A percentile compares a stretch with the other conserved stretches of the same genome.
Conservation (phyloP, 2,113 vertebrate genomes). For the Melanerpes formicivorus region DNA sequence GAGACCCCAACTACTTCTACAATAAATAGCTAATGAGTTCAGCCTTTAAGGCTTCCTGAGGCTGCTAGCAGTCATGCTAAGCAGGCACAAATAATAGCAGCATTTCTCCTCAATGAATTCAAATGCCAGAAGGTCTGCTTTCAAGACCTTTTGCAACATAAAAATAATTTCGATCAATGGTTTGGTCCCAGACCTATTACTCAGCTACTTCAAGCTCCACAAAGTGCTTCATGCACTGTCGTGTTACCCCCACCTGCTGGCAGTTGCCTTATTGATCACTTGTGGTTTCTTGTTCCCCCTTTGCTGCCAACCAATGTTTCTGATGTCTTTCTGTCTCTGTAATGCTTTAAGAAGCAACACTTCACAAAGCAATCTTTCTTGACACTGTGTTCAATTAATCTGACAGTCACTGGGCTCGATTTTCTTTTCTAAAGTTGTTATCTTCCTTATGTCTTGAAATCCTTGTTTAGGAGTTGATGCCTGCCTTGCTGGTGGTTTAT, state of each 20-base stretch:
- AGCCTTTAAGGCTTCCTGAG: constrained; percentile 47
- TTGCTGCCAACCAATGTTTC: constrained; percentile 49
- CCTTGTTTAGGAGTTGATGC: not conserved
- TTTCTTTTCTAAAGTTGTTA: constrained; percentile 53
- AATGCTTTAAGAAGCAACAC: constrained; percentile 33
- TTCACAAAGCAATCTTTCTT: constrained; percentile 46
- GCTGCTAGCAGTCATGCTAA: constrained; percentile 9
- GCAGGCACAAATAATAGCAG: constrained; percentile 29
- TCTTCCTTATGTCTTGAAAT: constrained; percentile 44
- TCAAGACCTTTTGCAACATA: not conserved
- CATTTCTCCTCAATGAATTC: constrained; percentile 35
- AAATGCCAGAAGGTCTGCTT: constrained; percentile 40
- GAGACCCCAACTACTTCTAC: constrained; percentile 13
- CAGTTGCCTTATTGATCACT: constrained; percentile 44
- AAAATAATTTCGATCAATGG: constrained; percentile 36
- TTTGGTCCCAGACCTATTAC: constrained; percentile 15
- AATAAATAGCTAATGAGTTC: constrained; percentile 46
- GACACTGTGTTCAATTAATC: constrained; percentile 63
- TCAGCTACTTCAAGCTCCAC: not conserved
- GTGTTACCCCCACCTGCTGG: not conserved
- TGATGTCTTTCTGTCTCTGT: constrained; percentile 51
- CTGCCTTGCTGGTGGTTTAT: constrained; percentile 24
- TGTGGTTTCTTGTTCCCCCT: constrained; percentile 30
- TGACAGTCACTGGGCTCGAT: constrained; percentile 55
- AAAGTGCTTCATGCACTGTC: not conserved